Evolutionary conservation across 2,888 invertebrate species (phyloP).

Genomic region (Drosophila formosana): DNA sequence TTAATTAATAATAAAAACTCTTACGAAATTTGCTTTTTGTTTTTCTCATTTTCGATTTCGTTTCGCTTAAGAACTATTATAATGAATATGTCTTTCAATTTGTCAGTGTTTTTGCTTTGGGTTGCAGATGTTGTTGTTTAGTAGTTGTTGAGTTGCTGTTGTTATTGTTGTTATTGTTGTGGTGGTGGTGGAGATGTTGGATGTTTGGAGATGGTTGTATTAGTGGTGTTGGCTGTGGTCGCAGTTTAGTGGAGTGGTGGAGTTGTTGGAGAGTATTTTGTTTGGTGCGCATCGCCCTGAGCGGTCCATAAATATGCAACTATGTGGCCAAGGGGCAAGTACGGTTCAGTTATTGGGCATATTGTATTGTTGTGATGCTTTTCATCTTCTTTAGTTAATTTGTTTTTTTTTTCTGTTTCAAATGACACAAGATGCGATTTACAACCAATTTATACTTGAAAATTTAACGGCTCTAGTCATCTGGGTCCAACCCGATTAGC

Average conservation of each 20-base stretch:
- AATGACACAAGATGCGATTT: slow-evolving; percentile 31
- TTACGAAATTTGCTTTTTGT: slow-evolving; percentile 18
- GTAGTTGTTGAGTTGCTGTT: slow-evolving; percentile 21
- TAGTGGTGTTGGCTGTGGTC: background rate
- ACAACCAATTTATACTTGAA: slow-evolving; percentile 73
- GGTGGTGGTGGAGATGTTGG: background rate
- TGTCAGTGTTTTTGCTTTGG: slow-evolving; percentile 33
- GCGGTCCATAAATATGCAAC: slow-evolving; percentile 75
- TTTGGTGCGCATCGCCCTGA: slow-evolving; percentile 49
- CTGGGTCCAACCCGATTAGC: slow-evolving; percentile 93
- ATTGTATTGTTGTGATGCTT: slow-evolving; percentile 19
- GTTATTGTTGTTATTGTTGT: slow-evolving; percentile 6
- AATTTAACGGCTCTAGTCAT: slow-evolving; percentile 89
- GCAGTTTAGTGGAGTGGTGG: background rate
- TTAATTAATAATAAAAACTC: slow-evolving; percentile 61
- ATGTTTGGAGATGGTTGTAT: background rate
- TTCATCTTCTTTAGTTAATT: background rate
- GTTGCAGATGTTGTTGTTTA: slow-evolving; percentile 19
- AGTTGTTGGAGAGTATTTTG: slow-evolving; percentile 12
- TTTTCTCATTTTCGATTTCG: background rate
- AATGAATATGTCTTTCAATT: slow-evolving; percentile 76
- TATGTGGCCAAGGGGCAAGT: slow-evolving; percentile 70
- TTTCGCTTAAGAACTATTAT: slow-evolving; percentile 56
- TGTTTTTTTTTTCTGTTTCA: background rate
- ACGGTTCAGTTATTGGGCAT: slow-evolving; percentile 45